A percentile compares a stretch with the other conserved stretches of the same genome.
These are phyloP conservation scores for Paralichthys olivaceus DNA, from an alignment of 2,113 vertebrate species.

Conservation along the genomic window DNA sequence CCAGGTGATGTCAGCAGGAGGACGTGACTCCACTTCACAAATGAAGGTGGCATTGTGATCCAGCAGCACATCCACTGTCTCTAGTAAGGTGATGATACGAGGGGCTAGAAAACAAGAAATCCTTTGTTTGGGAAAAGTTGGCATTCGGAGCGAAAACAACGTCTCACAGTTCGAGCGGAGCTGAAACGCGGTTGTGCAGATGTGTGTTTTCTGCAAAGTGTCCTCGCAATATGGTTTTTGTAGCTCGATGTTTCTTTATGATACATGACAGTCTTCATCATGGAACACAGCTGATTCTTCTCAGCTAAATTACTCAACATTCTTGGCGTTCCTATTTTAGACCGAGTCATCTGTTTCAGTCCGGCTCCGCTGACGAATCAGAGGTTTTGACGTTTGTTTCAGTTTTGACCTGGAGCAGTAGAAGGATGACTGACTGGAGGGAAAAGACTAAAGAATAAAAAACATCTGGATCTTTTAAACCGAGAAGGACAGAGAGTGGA, in stretches of 20 bases:
- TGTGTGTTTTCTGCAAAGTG: too few relatives aligned
- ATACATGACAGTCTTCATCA: background rate
- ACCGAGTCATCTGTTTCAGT: conserved; percentile 34
- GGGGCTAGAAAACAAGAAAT: conserved; percentile 81
- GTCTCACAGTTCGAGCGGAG: too few relatives aligned
- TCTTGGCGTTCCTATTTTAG: conserved; percentile 33
- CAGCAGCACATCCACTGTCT: conserved; percentile 91
- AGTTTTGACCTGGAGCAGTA: background rate
- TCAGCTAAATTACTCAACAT: conserved; percentile 39
- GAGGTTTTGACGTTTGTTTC: conserved; percentile 3
- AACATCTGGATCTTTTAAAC: too few relatives aligned
- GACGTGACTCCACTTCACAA: conserved; percentile 93
- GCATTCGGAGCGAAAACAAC: background rate
- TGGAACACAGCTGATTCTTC: conserved; percentile 50
- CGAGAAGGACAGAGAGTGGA: background rate
- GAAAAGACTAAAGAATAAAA: too few relatives aligned
- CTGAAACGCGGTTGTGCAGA: too few relatives aligned
- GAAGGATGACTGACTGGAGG: background rate
- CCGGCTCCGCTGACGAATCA: conserved; percentile 18
- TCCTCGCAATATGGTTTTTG: too few relatives aligned
- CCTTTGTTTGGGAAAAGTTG: background rate
- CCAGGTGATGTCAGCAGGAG: conserved; percentile 92
- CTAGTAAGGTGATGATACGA: conserved; percentile 90
- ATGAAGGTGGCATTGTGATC: conserved; percentile 96
- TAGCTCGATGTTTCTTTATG: background rate